A percentile compares a stretch with the other conserved stretches of the same genome.
phyloP scores from a whole-genome alignment of 2,888 invertebrate species.

The Netelia fuscicornis region DNA sequence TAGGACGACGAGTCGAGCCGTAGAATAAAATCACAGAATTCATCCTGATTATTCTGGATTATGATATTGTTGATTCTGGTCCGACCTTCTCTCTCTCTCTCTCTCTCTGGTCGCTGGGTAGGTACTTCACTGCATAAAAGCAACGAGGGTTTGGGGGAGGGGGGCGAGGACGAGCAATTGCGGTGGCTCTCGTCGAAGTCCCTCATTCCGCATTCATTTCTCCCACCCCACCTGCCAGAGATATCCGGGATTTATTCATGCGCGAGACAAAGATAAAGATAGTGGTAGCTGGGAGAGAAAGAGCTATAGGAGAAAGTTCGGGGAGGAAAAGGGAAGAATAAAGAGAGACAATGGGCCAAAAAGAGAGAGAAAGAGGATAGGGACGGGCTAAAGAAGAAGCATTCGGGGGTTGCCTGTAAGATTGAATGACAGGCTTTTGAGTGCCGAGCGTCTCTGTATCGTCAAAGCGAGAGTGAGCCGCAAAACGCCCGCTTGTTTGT shows the following conservation, averaged over 20 bases:
- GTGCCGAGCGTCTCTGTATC: constrained; percentile 25
- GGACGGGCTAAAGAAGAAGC: constrained; percentile 5
- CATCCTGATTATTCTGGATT: constrained; percentile 64
- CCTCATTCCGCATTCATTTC: constrained; percentile 16
- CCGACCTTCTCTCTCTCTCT: constrained; percentile 22
- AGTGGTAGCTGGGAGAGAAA: constrained; percentile 35
- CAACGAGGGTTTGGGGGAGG: neutral
- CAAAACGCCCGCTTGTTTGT: constrained; percentile 53
- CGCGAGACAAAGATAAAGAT: constrained; percentile 13
- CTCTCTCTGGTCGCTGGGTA: neutral
- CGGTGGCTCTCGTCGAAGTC: constrained; percentile 7
- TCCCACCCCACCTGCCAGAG: constrained; percentile 1
- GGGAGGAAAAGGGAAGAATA: neutral
- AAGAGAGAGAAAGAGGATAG: neutral
- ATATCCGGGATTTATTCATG: constrained; percentile 54
- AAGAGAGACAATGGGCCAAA: neutral
- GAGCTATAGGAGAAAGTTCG: constrained; percentile 26
- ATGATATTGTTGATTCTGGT: constrained; percentile 62
- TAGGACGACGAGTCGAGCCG: constrained; percentile 21
- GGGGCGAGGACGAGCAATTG: neutral
- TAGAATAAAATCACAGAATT: constrained; percentile 63
- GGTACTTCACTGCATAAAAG: constrained; percentile 29
- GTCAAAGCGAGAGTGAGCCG: constrained; percentile 7
- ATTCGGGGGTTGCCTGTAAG: constrained; percentile 38
- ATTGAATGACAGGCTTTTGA: constrained; percentile 62